Evolutionary conservation across 2,113 vertebrate genomes (phyloP).

Genomic region (Actenoides hombroni): DNA sequence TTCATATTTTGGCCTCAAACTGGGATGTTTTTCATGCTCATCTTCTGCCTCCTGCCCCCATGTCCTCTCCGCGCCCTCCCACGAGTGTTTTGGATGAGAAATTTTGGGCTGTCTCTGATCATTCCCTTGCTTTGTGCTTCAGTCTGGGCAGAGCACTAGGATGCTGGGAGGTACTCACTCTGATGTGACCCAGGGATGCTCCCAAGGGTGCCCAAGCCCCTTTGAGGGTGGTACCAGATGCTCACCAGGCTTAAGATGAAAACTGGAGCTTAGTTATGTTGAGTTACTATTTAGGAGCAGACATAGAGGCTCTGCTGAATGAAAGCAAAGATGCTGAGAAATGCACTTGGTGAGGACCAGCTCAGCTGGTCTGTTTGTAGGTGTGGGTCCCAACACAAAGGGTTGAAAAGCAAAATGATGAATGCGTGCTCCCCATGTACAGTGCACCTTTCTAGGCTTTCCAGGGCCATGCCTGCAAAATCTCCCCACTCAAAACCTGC

Average conservation of each 20-base stretch:
- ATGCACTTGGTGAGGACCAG: not conserved
- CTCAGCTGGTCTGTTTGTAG: not conserved
- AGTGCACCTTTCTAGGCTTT: not conserved
- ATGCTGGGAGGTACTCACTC: rapidly evolving
- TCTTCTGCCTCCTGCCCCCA: not conserved
- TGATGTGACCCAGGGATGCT: rapidly evolving
- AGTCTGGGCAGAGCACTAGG: not conserved
- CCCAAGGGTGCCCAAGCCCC: not conserved
- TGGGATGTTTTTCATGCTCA: rapidly evolving
- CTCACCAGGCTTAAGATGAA: not conserved
- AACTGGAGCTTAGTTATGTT: not conserved
- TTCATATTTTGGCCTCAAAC: not conserved
- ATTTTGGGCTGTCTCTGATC: not conserved
- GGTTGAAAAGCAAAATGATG: not conserved
- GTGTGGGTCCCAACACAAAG: not conserved
- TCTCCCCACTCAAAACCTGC: not conserved
- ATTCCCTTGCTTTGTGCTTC: not conserved
- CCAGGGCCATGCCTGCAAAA: not conserved
- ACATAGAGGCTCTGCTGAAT: not conserved
- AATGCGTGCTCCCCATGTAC: not conserved
- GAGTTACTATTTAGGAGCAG: not conserved
- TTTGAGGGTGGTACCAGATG: not conserved
- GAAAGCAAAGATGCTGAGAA: not conserved
- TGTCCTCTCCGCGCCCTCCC: not conserved
- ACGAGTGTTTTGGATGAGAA: not conserved